A percentile compares a stretch with the other conserved stretches of the same genome.
Conservation (phyloP, 2,888 invertebrate genomes). For the Drosophila kuntzei region DNA sequence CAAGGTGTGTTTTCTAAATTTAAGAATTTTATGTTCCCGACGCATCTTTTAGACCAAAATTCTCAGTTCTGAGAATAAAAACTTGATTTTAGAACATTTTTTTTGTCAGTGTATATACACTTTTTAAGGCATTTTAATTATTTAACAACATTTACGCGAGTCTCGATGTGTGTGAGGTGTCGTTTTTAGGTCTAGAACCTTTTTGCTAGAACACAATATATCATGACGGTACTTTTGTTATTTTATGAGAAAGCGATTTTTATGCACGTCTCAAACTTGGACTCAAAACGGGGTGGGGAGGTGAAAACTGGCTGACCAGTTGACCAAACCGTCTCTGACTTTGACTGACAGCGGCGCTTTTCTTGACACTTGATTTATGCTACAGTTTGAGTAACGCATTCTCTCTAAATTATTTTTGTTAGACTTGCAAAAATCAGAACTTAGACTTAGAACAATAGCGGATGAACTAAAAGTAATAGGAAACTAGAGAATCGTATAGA, state of each 20-base stretch:
- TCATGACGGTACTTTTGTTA: slow-evolving; percentile 39
- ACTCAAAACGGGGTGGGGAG: neutral
- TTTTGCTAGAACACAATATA: slow-evolving; percentile 49
- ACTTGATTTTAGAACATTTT: too few species aligned
- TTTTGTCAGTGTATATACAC: slow-evolving; percentile 16
- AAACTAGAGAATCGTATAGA: slow-evolving; percentile 2
- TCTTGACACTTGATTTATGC: slow-evolving; percentile 61
- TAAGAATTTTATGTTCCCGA: too few species aligned
- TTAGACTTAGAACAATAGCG: too few species aligned
- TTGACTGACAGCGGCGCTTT: slow-evolving; percentile 66
- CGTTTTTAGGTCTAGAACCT: slow-evolving; percentile 66
- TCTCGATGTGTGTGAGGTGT: slow-evolving; percentile 57
- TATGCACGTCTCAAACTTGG: slow-evolving; percentile 49
- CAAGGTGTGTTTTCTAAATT: too few species aligned
- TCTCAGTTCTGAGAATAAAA: too few species aligned
- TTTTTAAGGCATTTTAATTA: slow-evolving; percentile 72
- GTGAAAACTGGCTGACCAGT: slow-evolving; percentile 13
- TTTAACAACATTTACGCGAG: slow-evolving; percentile 73
- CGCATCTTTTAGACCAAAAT: too few species aligned
- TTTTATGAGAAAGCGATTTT: slow-evolving; percentile 71
- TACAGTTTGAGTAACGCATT: slow-evolving; percentile 56
- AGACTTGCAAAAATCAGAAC: neutral
- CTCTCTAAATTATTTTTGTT: slow-evolving; percentile 2
- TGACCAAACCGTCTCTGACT: slow-evolving; percentile 25
- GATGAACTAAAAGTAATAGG: neutral